Base-by-base conservation (phyloP, 1,140 invertebrate genomes). In the Pseudobourletiella spinata region DNA sequence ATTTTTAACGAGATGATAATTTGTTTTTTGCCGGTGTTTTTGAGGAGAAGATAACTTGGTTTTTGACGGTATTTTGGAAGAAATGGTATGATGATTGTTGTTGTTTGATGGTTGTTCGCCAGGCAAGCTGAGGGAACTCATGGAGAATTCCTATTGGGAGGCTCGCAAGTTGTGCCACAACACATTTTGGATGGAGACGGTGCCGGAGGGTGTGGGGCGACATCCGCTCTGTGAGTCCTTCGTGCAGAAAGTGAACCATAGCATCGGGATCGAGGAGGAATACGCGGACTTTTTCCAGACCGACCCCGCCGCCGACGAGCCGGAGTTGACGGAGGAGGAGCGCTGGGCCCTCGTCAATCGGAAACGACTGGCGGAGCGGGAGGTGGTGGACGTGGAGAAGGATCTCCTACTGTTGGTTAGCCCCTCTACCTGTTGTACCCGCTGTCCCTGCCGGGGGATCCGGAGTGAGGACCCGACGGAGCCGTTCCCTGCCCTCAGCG, bases 121-220 rank as follows among this genome's bases (percentile, higher is more conserved):
- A 71, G 66, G 63, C 28, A 48, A 59, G 46, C 35, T 71, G 20
- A 59, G 70, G 26, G 35, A 59, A 24, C 51, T 72, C n/a, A 56
- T 72, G 51, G 66, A 72, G 57, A 68, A 73, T 44, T 61, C 66
- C 2, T 72, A 72, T 57, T 57, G 43, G 25, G 60, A 71, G 18
- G 63, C 46, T 8, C 59, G 71, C 8, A 62, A 68, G 3, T 60
- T 71, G 28, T 66, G 74, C 52, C 71, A 74, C 61, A 52, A 62
- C 6, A 18, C 44, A 8, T 78, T 78, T 68, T 78, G 76, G 76
- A 57, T 68, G 26, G 69, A 70, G 25, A 65, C 66, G 20, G 57
- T 71, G 6, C 26, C 59, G 3, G 52, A 67, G 25, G 14, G 48
- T 2, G 63, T 70, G 26, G 65, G 66, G 14, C 64, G 59, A 57